These are phyloP conservation scores for Nerophis lumbriciformis DNA, from an alignment of 2,113 vertebrate species.

Conservation along the genomic window DNA sequence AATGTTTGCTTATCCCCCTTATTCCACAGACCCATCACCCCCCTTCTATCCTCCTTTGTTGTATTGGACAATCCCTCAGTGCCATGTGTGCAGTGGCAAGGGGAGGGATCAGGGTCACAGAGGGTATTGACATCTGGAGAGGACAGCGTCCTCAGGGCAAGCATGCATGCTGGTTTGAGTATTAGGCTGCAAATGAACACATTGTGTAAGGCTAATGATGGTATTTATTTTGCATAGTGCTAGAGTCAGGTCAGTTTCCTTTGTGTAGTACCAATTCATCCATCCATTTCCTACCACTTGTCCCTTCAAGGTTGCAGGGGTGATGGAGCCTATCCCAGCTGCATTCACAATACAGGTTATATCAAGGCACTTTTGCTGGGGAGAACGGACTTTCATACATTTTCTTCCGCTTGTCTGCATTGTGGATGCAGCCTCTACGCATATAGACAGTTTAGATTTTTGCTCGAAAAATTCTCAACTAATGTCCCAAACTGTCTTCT, in stretches of 20 bases:
- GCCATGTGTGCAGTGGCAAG: slow-evolving; percentile 44
- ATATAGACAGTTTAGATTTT: too few species aligned
- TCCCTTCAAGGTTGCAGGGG: too few species aligned
- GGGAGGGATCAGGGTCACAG: slow-evolving; percentile 49
- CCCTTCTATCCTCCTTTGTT: slow-evolving; percentile 55
- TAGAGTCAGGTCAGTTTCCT: neutral
- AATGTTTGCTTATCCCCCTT: slow-evolving; percentile 61
- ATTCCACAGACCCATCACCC: slow-evolving; percentile 49
- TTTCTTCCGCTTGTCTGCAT: too few species aligned
- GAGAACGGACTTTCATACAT: too few species aligned
- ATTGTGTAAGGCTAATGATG: slow-evolving; percentile 49
- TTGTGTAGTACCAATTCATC: neutral
- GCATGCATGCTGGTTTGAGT: slow-evolving; percentile 53
- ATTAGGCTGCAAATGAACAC: slow-evolving; percentile 43
- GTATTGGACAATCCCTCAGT: slow-evolving; percentile 59
- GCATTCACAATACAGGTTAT: too few species aligned
- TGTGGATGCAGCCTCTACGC: too few species aligned
- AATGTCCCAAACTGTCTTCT: slow-evolving; percentile 10
- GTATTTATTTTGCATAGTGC: slow-evolving; percentile 23
- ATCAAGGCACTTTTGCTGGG: too few species aligned
- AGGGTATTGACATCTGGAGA: slow-evolving; percentile 67
- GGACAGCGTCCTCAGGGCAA: slow-evolving; percentile 62
- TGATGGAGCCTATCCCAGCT: too few species aligned
- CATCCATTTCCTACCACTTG: too few species aligned
- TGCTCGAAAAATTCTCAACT: too few species aligned